Conservation (phyloP, 2,888 invertebrate genomes). For the Biston betularia region DNA sequence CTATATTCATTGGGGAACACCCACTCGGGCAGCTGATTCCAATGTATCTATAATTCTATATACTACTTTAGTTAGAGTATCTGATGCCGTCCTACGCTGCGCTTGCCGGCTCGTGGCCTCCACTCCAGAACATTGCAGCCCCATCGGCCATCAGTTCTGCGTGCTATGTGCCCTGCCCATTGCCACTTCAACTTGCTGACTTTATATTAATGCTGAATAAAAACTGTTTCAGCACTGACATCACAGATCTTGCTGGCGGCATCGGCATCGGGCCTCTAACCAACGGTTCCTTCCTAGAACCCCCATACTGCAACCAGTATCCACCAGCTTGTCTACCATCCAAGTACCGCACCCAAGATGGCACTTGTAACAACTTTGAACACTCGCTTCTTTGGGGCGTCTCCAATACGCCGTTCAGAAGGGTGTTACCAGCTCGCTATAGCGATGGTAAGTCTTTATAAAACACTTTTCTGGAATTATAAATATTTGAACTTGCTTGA, state of each 20-base stretch:
- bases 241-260: conserved; percentile 56
- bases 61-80: too few relatives aligned
- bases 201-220: too few relatives aligned
- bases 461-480: not conserved
- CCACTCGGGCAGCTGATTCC: too few relatives aligned
- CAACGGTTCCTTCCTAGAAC: conserved; percentile 65
- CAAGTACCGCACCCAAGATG: conserved; percentile 89
- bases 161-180: too few relatives aligned
- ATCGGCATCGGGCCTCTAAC: conserved; percentile 69
- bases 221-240: conserved; percentile 57
- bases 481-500: too few relatives aligned
- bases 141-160: too few relatives aligned
- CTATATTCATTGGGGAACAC: too few relatives aligned
- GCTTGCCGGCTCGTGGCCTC: too few relatives aligned
- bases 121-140: too few relatives aligned
- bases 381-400: conserved; percentile 89
- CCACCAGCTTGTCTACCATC: conserved; percentile 71
- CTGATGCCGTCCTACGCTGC: too few relatives aligned
- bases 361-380: conserved; percentile 91
- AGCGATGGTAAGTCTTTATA: conserved; percentile 87
- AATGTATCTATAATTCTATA: too few relatives aligned
- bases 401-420: conserved; percentile 90
- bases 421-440: conserved; percentile 91
- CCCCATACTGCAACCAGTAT: conserved; percentile 61
- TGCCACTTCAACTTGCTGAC: too few relatives aligned